Conservation (phyloP, 1,140 invertebrate species). For the Drosophila arawakana region DNA sequence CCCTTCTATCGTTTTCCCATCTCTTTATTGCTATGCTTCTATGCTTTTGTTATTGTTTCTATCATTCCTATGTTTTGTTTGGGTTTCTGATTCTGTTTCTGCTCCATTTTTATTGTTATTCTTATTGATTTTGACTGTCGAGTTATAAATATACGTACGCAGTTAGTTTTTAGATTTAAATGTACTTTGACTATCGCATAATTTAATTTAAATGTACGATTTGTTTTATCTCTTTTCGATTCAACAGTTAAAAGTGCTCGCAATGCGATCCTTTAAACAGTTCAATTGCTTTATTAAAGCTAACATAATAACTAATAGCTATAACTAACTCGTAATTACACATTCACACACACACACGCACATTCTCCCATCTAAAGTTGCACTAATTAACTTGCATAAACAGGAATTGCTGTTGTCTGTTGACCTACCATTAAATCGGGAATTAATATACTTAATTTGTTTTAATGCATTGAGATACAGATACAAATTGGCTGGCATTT, state of each 20-base stretch:
- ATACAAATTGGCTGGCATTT: constrained; percentile 66
- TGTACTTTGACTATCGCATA: constrained; percentile 47
- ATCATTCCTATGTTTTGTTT: constrained; percentile 42
- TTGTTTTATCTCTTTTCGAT: constrained; percentile 25
- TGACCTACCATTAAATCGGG: constrained; percentile 48
- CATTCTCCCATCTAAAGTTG: constrained; percentile 30
- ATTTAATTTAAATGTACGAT: constrained; percentile 36
- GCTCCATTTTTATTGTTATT: constrained; percentile 13
- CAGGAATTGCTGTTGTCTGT: constrained; percentile 64
- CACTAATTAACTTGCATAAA: constrained; percentile 76
- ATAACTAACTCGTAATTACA: constrained; percentile 23
- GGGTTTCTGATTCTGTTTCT: constrained; percentile 16
- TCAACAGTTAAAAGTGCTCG: constrained; percentile 72
- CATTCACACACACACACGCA: constrained; percentile 12
- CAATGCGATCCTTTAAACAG: constrained; percentile 44
- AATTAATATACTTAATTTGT: constrained; percentile 37
- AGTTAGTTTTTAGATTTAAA: constrained; percentile 15
- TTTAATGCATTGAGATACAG: constrained; percentile 33
- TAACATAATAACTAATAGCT: constrained; percentile 43
- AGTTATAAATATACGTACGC: constrained; percentile 42
- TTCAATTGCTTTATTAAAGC: constrained; percentile 71
- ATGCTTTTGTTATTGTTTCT: constrained; percentile 58
- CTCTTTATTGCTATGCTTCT: constrained; percentile 48
- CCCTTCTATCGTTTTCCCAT: constrained; percentile 3
- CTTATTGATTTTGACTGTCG: constrained; percentile 36